These are phyloP conservation scores for Polypedilum vanderplanki DNA, from an alignment of 1,140 invertebrate genomes.

Conservation along the genomic window DNA sequence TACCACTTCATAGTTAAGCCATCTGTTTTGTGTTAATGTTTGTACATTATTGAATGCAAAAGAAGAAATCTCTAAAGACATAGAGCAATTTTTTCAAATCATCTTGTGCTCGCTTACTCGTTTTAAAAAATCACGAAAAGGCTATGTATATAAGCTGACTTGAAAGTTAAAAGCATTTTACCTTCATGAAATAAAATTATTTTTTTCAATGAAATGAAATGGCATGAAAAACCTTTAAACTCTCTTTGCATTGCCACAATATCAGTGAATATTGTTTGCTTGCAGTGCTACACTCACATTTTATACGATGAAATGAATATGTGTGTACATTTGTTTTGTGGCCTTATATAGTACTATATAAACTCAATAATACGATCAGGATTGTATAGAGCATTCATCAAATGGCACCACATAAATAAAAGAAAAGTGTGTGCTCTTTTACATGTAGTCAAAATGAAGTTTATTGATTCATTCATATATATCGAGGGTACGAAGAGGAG, in stretches of 20 bases:
- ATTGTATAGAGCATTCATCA: not conserved
- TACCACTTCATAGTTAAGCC: not conserved
- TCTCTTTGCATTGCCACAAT: too few relatives aligned
- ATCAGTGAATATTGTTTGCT: too few relatives aligned
- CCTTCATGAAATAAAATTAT: not conserved
- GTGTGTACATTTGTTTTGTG: not conserved
- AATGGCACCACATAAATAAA: constrained; percentile 2
- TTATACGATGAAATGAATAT: too few relatives aligned
- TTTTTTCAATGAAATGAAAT: not conserved
- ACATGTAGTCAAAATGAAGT: too few relatives aligned
- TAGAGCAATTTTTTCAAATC: not conserved
- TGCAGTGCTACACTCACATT: too few relatives aligned
- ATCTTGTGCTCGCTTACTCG: not conserved
- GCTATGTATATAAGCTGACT: not conserved
- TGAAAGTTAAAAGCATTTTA: constrained; percentile 1
- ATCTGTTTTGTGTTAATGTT: not conserved
- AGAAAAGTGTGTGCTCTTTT: not conserved
- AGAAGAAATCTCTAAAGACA: not conserved
- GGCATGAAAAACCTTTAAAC: too few relatives aligned
- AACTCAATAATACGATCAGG: not conserved
- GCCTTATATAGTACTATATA: not conserved
- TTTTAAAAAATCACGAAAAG: too few relatives aligned
- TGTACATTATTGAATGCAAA: not conserved
- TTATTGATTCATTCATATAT: not conserved
- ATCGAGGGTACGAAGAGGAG: not conserved